Evolutionary conservation across 2,888 invertebrate genomes (phyloP).

Genomic region (Cetonia aurata): DNA sequence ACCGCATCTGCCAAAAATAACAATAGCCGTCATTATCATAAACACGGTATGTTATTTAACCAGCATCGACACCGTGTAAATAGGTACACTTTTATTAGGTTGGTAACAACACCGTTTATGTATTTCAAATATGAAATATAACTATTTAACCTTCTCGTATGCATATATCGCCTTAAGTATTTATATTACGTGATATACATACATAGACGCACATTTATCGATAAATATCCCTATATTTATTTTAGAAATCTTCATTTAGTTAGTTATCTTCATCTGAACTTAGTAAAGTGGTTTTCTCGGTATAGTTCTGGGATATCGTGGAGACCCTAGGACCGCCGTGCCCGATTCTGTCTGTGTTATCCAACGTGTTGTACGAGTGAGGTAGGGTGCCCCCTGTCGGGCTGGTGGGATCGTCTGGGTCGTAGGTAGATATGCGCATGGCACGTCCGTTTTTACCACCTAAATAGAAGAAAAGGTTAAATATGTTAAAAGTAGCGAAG

Average conservation of each 20-base stretch:
- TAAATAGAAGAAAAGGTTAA: slow-evolving; percentile 49
- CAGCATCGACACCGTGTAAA: background rate
- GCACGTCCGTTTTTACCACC: slow-evolving; percentile 77
- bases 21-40: too few species aligned
- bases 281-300: slow-evolving; percentile 95
- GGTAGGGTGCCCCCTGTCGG: slow-evolving; percentile 64
- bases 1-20: too few species aligned
- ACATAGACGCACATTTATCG: slow-evolving; percentile 20
- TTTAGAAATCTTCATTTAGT: background rate
- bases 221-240: slow-evolving; percentile 17
- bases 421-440: slow-evolving; percentile 76
- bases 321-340: slow-evolving; percentile 80
- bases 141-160: slow-evolving; percentile 21
- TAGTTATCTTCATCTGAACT: slow-evolving; percentile 91
- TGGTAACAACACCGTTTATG: slow-evolving; percentile 19
- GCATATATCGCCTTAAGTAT: slow-evolving; percentile 18
- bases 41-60: background rate
- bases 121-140: too few species aligned
- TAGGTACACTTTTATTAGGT: background rate
- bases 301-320: slow-evolving; percentile 88
- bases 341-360: slow-evolving; percentile 55
- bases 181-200: slow-evolving; percentile 6
- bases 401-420: slow-evolving; percentile 75
- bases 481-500: too few species aligned
- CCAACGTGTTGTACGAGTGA: slow-evolving; percentile 61